Percentiles rank a stretch among this genome's conserved stretches.
Evolutionary conservation across 2,797 vertebrate genomes (phyloP).

Genomic region (Acrossocheilus wenchowensis): DNA sequence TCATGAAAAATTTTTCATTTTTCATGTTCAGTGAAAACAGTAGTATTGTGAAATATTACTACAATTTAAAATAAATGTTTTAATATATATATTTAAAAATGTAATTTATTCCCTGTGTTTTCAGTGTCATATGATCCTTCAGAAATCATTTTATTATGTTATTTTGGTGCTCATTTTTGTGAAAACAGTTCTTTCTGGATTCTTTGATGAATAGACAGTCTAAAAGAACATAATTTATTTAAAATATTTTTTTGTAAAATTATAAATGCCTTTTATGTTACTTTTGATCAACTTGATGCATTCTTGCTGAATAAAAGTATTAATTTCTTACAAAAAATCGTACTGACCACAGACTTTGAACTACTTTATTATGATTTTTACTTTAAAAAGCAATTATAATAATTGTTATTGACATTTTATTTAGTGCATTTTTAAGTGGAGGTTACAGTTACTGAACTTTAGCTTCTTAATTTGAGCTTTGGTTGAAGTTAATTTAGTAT

Average conservation of each 20-base stretch:
- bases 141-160: background rate
- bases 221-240: background rate
- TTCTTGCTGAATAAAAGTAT: background rate
- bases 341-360: background rate
- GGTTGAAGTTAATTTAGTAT: background rate
- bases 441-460: background rate
- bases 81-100: no score
- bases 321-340: background rate
- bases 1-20: no score
- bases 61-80: background rate
- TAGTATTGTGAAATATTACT: background rate
- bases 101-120: background rate
- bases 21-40: background rate
- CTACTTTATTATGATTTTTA: background rate
- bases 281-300: background rate
- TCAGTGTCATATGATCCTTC: background rate
- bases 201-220: background rate
- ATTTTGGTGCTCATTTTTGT: background rate
- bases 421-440: background rate
- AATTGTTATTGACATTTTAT: background rate
- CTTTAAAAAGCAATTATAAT: background rate
- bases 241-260: background rate
- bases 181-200: background rate
- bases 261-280: background rate
- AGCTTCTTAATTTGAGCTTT: background rate